Evolutionary conservation across 2,113 vertebrate genomes (phyloP).

Genomic region (Collichthys lucidus): DNA sequence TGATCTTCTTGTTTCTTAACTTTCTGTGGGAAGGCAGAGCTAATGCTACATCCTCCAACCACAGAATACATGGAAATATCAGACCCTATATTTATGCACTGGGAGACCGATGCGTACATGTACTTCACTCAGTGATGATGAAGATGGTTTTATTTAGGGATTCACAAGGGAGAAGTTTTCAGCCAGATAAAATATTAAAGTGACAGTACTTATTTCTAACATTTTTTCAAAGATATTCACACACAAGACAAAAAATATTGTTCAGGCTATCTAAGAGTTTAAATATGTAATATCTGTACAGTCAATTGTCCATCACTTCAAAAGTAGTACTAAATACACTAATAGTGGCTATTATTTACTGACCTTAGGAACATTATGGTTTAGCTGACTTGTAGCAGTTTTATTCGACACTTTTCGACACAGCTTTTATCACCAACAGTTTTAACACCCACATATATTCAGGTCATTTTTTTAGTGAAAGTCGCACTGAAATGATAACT

Average conservation of each 20-base stretch:
- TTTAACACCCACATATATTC: slow-evolving; percentile 6
- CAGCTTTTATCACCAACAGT: background rate
- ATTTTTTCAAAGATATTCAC: background rate
- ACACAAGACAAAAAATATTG: background rate
- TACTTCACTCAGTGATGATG: background rate
- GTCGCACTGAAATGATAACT: background rate
- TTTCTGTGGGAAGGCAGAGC: slow-evolving; percentile 37
- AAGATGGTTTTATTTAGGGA: background rate
- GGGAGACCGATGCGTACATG: background rate
- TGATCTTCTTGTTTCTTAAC: slow-evolving; percentile 39
- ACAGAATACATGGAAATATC: background rate
- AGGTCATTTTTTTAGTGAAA: background rate
- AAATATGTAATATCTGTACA: background rate
- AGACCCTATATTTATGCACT: background rate
- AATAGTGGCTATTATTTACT: slow-evolving; percentile 1
- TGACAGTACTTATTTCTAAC: background rate
- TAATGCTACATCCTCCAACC: slow-evolving; percentile 5
- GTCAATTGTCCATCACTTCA: background rate
- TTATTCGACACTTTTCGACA: background rate
- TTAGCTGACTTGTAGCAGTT: background rate
- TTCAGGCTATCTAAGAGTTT: background rate
- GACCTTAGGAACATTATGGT: background rate
- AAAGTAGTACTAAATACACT: background rate
- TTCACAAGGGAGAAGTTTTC: background rate
- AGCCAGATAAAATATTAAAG: background rate